A percentile compares a stretch with the other conserved stretches of the same genome.
Evolutionary conservation across 2,888 invertebrate genomes (phyloP).

Genomic region (Andrena camellia): DNA sequence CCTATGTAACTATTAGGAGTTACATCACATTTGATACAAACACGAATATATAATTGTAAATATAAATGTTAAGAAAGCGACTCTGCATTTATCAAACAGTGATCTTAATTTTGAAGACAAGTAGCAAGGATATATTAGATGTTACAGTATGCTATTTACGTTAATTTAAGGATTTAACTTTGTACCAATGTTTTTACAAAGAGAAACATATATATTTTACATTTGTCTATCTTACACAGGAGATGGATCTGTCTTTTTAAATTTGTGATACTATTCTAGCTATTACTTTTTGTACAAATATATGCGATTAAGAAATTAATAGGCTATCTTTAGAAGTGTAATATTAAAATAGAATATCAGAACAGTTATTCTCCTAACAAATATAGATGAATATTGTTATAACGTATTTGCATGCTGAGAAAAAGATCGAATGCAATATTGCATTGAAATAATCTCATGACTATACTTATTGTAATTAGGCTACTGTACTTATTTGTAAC

Average conservation of each 20-base stretch:
- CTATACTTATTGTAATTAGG: background rate
- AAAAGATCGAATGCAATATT: background rate
- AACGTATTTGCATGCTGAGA: slow-evolving; percentile 27
- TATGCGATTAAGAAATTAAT: slow-evolving; percentile 26
- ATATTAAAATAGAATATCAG: slow-evolving; percentile 24
- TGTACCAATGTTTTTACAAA: slow-evolving; percentile 38
- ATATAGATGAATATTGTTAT: slow-evolving; percentile 14
- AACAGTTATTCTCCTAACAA: slow-evolving; percentile 40
- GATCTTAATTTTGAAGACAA: slow-evolving; percentile 4
- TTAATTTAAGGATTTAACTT: slow-evolving; percentile 26
- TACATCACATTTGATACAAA: slow-evolving; percentile 86
- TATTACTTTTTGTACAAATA: slow-evolving; percentile 54
- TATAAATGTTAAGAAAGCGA: slow-evolving; percentile 35
- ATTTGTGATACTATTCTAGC: slow-evolving; percentile 58
- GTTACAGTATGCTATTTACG: slow-evolving; percentile 17
- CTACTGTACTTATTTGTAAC: background rate
- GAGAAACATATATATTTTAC: slow-evolving; percentile 35
- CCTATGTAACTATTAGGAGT: slow-evolving; percentile 90
- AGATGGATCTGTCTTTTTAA: slow-evolving; percentile 47
- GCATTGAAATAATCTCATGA: background rate
- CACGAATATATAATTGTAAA: slow-evolving; percentile 85
- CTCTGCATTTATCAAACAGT: slow-evolving; percentile 46
- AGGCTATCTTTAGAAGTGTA: slow-evolving; percentile 19
- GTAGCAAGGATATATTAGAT: background rate
- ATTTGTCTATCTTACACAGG: slow-evolving; percentile 19